Percentiles rank a stretch among this genome's conserved stretches.
Evolutionary conservation across 2,888 invertebrate genomes (phyloP).

Genomic region (Trachelus stipa): DNA sequence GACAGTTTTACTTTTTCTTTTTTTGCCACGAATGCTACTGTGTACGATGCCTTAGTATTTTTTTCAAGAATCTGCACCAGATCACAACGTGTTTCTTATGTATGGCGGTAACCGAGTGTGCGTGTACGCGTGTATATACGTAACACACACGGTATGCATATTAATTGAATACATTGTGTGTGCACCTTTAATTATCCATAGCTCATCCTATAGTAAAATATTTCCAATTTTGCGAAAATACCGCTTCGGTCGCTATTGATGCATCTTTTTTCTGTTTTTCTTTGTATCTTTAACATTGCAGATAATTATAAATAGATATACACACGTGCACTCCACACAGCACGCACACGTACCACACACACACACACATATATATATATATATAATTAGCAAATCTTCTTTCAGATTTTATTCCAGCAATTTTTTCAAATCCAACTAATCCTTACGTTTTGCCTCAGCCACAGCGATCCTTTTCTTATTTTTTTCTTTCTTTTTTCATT

Average conservation of each 20-base stretch:
- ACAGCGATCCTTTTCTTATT: background rate
- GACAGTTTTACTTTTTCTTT: background rate
- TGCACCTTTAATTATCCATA: conserved; percentile 18
- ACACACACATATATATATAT: conserved; percentile 50
- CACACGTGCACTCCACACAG: conserved; percentile 9
- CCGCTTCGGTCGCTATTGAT: background rate
- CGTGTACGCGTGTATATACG: background rate
- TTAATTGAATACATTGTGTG: background rate
- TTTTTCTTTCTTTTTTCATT: background rate
- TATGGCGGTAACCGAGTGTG: background rate
- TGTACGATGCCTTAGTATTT: conserved; percentile 43
- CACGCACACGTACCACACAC: background rate
- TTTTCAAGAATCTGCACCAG: conserved; percentile 1
- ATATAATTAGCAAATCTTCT: conserved; percentile 57
- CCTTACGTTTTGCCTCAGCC: background rate
- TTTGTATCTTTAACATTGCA: background rate
- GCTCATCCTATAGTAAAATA: conserved; percentile 58
- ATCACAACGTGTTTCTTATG: background rate
- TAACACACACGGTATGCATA: background rate
- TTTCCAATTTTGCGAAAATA: conserved; percentile 46
- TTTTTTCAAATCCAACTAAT: background rate
- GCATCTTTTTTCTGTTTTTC: background rate
- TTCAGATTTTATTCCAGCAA: conserved; percentile 48
- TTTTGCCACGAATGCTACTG: conserved; percentile 19
- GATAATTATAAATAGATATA: conserved; percentile 1